Evolutionary conservation across 1,140 invertebrate genomes (phyloP), one percentile per base, ranked within the genome.

Genomic region (Musca vetustissima): DNA sequence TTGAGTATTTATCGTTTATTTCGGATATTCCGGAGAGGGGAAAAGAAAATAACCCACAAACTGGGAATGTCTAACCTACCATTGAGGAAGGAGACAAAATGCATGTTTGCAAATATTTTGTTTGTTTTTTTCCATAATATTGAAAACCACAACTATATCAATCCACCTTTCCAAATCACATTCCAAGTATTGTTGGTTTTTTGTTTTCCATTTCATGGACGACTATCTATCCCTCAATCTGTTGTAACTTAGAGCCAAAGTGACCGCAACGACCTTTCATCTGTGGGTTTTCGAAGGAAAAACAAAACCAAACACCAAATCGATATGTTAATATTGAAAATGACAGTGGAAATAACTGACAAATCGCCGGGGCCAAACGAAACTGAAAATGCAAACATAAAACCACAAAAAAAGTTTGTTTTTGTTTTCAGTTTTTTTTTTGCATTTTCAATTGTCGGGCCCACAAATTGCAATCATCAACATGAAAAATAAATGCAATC

Each of bases 261-360:
- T 43, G 36, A 43, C 36, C 36, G 36, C 17, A 61, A 52, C 17
- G 49, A 52, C 49, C 49, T 52, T 52, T 52, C 21, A 1, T 19
- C 49, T 15, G 17, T 21, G 17, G 17, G 17, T 19, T 6, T 19
- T 7, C 17, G 21, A 21, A 52, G 21, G 17, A 9, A 21, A n/a
- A 52, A 52, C 49, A 9, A 52, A 52, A 52, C 49, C 11, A 49
- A 49, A 49, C 21, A 52, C 8, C 6, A 19, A 36, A 19, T 61
- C 57, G 57, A 61, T 61, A 19, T 61, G 57, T 61, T 43, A 61
- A 61, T 61, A 61, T 61, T 21, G 57, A 36, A 61, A 61, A 61
- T 61, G 57, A 61, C 57, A 61, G 57, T 36, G 15, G 15, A 61
- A 36, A 43, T 19, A 17, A 61, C 28, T 24, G 24, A 55, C 53